Evolutionary conservation across 1,140 invertebrate species (phyloP), one percentile per base, ranked within the genome.

Genomic region (Microplitis demolitor): DNA sequence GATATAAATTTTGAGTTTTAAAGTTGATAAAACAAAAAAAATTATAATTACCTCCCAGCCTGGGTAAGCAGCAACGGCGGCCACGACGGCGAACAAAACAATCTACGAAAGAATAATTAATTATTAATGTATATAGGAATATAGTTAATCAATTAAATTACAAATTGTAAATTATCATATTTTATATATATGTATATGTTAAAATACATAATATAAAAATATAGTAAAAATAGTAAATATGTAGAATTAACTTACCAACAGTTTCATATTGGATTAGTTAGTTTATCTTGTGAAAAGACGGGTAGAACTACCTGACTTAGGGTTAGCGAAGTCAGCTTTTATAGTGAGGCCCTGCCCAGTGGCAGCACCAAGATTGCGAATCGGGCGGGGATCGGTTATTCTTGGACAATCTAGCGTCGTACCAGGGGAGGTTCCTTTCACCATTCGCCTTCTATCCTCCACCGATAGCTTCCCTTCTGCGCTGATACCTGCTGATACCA

Each of bases 321-420:
- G 82, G 79, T 79, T 82, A 76, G 78, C 77, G 79, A 72, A 75
- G 82, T 84, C 82, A 84, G 86, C 86, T 87, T 87, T 87, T 87
- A 87, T 87, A 87, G 82, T 78, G 73, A 76, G 79, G 81, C 80
- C 82, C 82, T 83, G 83, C 84, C 84, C 79, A 80, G 77, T 24
- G 24, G 39, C 16, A 8, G 78, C 77, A 81, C 77, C 80, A 74
- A 76, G 77, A 78, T 68, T 74, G 76, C 78, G 79, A 79, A 72
- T 37, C 76, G 79, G 80, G 85, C 83, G 85, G 85, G 84, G 84
- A 79, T 76, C 76, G 69, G 76, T 75, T 77, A 24, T 11, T 31
- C 58, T 61, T 61, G 62, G 37, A 24, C 62, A 64, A 33, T 37
- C 61, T 58, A 64, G 34, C 60, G 60, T 70, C 50, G 6, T 9